phyloP scores from a whole-genome alignment of 23 tunicate species.

The Diplosoma virens region DNA sequence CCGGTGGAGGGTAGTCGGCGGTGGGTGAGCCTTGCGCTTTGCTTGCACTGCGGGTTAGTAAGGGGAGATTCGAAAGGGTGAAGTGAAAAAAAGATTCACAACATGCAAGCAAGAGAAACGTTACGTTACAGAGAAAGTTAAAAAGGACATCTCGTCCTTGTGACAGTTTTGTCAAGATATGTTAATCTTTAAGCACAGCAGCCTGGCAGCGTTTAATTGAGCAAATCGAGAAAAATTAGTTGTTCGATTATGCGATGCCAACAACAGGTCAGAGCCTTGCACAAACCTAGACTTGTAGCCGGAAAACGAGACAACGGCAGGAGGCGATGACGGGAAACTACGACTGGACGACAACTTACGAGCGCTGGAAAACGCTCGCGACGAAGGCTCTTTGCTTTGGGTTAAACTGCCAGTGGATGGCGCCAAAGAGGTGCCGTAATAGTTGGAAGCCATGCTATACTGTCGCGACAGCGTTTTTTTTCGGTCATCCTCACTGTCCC shows the following conservation, averaged over 20 bases:
- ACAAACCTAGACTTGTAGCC: conserved; percentile 43
- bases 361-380: neutral
- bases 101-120: no score
- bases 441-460: conserved; percentile 62
- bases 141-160: no score
- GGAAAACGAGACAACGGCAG: conserved; percentile 15
- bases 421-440: conserved; percentile 17
- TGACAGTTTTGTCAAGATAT: no score
- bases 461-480: conserved; percentile 47
- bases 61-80: no score
- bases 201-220: neutral
- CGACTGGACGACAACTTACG: conserved; percentile 17
- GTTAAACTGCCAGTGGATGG: neutral
- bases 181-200: no score
- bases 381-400: neutral
- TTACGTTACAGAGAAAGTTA: no score
- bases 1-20: conserved; percentile 35
- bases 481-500: conserved; percentile 11
- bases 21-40: conserved; percentile 32
- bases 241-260: no score
- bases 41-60: conserved; percentile 29
- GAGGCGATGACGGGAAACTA: conserved; percentile 18
- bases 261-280: neutral
- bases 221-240: neutral
- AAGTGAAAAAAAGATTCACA: no score